Base-by-base conservation (phyloP, 2,888 invertebrate genomes). In the Microplitis deprimator region DNA sequence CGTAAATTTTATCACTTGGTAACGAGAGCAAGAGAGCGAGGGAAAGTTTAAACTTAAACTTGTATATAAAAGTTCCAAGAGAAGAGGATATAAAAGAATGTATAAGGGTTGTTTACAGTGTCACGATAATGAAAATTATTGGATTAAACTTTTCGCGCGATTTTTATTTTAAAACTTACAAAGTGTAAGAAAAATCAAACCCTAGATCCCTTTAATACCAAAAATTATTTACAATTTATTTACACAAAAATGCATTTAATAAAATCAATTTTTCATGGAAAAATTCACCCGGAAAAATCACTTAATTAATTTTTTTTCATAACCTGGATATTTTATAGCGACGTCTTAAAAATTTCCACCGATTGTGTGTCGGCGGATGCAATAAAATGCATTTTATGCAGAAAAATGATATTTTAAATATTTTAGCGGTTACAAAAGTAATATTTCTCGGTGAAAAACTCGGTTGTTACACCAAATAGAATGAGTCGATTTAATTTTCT, bases 401-500 rank as follows among this genome's bases (percentile, higher is more conserved):
- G 29, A 4, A 29, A 29, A 29, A 29, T 29, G 29, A 29, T 29
- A 29, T 29, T 29, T 29, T 4, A 29, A 38, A 17, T 39, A 39
- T 20, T 67, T 29, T 68, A n/a, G 67, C 62, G 59, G 8, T 50
- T 13, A 50, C 8, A 50, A 50, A 50, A 50, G 50, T 50, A 50
- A 50, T 50, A 50, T 50, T 50, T 50, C 50, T 50, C 50, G 13
- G 50, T 50, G 61, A 39, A 68, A 40, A 73, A 77, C 68, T 68
- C 68, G 62, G 41, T 64, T 73, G 73, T 73, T 77, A 73, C 77
- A 77, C 73, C 73, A 77, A 73, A 41, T 50, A 50, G 64, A 77
- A 77, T 77, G 73, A 77, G 73, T 77, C 73, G 73, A 77, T 73
- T 68, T 61, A 50, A 38, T 77, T 77, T 73, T 77, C 68, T 50